Base-by-base conservation (phyloP, 2,113 vertebrate genomes). In the Prochilodus magdalenae region DNA sequence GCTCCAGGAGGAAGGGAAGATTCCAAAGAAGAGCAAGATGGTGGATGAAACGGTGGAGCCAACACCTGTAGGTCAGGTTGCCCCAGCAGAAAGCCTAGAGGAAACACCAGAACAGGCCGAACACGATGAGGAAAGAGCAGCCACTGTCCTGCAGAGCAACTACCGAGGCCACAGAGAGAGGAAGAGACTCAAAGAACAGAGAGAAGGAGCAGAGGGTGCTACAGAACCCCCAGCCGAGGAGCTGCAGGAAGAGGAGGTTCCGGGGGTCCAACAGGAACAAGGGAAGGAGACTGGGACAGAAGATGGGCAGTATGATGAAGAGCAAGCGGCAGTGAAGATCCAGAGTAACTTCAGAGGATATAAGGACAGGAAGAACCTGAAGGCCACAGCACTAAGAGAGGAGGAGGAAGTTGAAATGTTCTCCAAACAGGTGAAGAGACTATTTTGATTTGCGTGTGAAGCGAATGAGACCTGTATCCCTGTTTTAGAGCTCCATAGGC, bases 401-500 rank as follows among this genome's bases (percentile, higher is more conserved):
- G 89, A 92, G 0, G 91, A 90, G 76, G 91, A 95, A 55, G 84
- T 79, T 0, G 91, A 94, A 83, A 87, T 74, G 24, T 97, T 99
- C 92, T 97, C 96, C 22, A 93, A 90, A 82, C 92, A 98, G 94
- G 97, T 97, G 87, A 51, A n/a, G n/a, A n/a, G n/a, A n/a, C 0
- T 65, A 22, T 10, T 22, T 26, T 63, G 60, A 1, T 63, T 63
- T 63, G 26, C 29, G 27, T 27, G n/a, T 30, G 15, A 30, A 59
- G 57, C 1, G 13, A 1, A 51, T 51, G 14, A 51, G 13, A 4
- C 15, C 15, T 16, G 5, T 24, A 60, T 40, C 16, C 26, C 8
- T 8, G 40, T 4, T 5, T 44, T 44, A 44, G 4, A 10, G 8
- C 8, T 11, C 40, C 40, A 44, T 44, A 26, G 33, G 5, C 57